A percentile compares a stretch with the other conserved stretches of the same genome.
These are phyloP conservation scores for Linyphia triangularis DNA, from an alignment of 2,888 invertebrate species.

Conservation along the genomic window DNA sequence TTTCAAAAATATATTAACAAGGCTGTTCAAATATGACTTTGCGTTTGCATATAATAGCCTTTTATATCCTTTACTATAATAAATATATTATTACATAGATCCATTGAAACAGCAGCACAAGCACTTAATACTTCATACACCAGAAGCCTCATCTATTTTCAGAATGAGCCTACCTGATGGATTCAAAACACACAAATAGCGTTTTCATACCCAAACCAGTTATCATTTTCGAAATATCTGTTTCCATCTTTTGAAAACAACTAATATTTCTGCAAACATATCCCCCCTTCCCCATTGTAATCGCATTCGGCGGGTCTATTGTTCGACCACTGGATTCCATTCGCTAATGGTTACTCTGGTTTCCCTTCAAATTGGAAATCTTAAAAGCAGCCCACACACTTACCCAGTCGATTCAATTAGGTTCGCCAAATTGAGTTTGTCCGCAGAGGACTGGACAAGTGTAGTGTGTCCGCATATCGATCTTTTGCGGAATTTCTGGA, in stretches of 20 bases:
- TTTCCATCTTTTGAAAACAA: slow-evolving; percentile 14
- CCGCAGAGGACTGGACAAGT: slow-evolving; percentile 28
- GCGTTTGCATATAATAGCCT: too few relatives aligned
- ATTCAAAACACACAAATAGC: neutral
- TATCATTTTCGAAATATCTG: slow-evolving; percentile 36
- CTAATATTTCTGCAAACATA: neutral
- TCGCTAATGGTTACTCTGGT: slow-evolving; percentile 59
- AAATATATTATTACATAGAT: too few relatives aligned
- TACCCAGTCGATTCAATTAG: slow-evolving; percentile 63
- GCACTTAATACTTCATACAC: too few relatives aligned
- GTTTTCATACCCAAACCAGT: neutral
- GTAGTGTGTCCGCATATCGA: slow-evolving; percentile 2
- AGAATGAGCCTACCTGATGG: too few relatives aligned
- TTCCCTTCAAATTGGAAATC: slow-evolving; percentile 60
- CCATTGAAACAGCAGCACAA: too few relatives aligned
- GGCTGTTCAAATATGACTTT: too few relatives aligned
- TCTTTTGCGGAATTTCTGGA: slow-evolving; percentile 11
- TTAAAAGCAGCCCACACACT: slow-evolving; percentile 58
- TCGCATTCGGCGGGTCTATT: slow-evolving; percentile 3
- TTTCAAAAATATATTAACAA: too few relatives aligned
- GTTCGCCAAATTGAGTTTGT: slow-evolving; percentile 62
- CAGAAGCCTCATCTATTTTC: too few relatives aligned
- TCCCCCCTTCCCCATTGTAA: neutral
- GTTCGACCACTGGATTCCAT: slow-evolving; percentile 38
- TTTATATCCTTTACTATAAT: too few relatives aligned